phyloP scores from a whole-genome alignment of 2,888 invertebrate genomes.

The Hypercompe scribonia region DNA sequence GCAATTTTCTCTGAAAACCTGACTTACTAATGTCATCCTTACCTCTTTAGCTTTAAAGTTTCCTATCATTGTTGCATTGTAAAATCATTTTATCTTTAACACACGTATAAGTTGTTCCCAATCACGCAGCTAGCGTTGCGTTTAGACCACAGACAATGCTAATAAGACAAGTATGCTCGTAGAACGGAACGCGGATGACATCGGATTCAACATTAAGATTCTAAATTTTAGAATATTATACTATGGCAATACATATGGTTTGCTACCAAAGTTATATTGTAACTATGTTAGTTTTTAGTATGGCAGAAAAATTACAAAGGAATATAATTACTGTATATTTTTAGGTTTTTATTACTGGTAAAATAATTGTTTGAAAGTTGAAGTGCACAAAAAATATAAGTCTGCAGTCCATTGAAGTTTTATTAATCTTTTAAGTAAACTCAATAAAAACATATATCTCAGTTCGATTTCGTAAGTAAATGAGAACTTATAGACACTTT shows the following conservation, averaged over 20 bases:
- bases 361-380: not conserved
- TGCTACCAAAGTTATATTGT: constrained; percentile 35
- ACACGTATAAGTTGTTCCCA: constrained; percentile 75
- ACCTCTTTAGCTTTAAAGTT: constrained; percentile 29
- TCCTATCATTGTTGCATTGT: constrained; percentile 20
- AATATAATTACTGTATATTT: not conserved
- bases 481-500: too few relatives aligned
- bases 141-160: constrained; percentile 74
- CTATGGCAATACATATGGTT: constrained; percentile 29
- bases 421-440: too few relatives aligned
- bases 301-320: not conserved
- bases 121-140: constrained; percentile 73
- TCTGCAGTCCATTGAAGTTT: too few relatives aligned
- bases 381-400: too few relatives aligned
- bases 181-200: constrained; percentile 75
- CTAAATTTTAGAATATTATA: constrained; percentile 55
- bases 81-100: constrained; percentile 50
- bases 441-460: too few relatives aligned
- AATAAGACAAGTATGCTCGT: constrained; percentile 74
- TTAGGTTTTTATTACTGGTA: not conserved
- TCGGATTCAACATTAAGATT: too few relatives aligned
- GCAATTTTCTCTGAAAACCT: constrained; percentile 30
- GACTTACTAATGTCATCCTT: constrained; percentile 35
- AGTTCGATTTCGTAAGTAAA: too few relatives aligned
- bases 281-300: constrained; percentile 14